A percentile compares a stretch with the other conserved stretches of the same genome.
Evolutionary conservation across 2,797 vertebrate genomes (phyloP).

Genomic region (Oreortyx pictus): DNA sequence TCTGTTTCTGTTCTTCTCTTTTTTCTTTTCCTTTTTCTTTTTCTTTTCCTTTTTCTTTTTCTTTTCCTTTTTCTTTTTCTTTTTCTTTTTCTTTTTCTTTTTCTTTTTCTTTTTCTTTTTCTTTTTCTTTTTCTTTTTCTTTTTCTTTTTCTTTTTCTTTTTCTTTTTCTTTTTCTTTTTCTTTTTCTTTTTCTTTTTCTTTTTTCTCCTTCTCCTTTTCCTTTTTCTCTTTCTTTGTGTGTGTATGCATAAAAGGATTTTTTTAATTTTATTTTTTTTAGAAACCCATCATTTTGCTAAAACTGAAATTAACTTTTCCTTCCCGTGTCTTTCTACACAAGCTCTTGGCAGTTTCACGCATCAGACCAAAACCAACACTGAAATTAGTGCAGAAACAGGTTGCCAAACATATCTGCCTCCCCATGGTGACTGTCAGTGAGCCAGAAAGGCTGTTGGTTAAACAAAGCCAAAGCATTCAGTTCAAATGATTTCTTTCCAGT

Average conservation of each 20-base stretch:
- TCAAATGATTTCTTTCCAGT: neutral
- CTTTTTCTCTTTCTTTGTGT: neutral
- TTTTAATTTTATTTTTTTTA: neutral
- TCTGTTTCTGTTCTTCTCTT: neutral
- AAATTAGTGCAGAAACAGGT: neutral
- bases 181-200: neutral
- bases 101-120: neutral
- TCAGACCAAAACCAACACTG: slow-evolving; percentile 21
- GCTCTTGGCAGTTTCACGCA: neutral
- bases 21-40: neutral
- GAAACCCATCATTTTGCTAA: neutral
- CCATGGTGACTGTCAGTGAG: neutral
- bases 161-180: neutral
- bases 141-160: too few species aligned
- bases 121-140: neutral
- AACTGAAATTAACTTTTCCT: neutral
- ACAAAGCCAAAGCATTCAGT: neutral
- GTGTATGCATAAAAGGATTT: too few species aligned
- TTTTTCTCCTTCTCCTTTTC: neutral
- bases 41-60: too few species aligned
- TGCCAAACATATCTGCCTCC: slow-evolving; percentile 12
- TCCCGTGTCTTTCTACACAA: neutral
- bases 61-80: neutral
- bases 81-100: neutral
- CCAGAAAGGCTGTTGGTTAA: neutral